Conservation (phyloP, 2,888 invertebrate species). For the Sturmia bella region DNA sequence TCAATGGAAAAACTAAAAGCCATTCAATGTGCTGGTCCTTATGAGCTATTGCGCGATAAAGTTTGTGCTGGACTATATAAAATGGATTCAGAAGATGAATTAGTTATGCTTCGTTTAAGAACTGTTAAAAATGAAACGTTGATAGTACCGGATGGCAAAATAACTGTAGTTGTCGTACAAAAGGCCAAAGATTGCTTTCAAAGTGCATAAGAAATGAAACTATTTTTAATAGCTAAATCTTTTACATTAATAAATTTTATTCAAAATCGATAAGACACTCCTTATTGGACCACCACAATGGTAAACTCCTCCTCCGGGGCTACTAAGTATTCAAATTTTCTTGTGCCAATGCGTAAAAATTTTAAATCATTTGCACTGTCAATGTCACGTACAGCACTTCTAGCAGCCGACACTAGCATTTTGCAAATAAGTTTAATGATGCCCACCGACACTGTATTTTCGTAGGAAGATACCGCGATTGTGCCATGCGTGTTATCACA, state of each 20-base stretch:
- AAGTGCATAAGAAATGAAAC: conserved; percentile 19
- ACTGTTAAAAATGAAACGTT: conserved; percentile 78
- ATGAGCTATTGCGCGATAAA: conserved; percentile 78
- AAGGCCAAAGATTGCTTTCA: conserved; percentile 74
- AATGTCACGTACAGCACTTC: conserved; percentile 78
- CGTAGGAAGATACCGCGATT: conserved; percentile 76
- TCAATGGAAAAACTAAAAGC: conserved; percentile 76
- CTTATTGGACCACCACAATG: conserved; percentile 77
- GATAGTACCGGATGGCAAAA: conserved; percentile 78
- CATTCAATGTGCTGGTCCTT: conserved; percentile 78
- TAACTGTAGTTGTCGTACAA: conserved; percentile 79
- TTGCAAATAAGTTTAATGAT: conserved; percentile 76
- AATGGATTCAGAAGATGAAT: conserved; percentile 75
- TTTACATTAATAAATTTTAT: conserved; percentile 18
- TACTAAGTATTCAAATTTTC: conserved; percentile 78
- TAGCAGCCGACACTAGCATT: conserved; percentile 73
- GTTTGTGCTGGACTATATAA: conserved; percentile 76
- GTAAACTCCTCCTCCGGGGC: conserved; percentile 79
- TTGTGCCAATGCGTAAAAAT: conserved; percentile 78
- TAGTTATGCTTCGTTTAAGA: conserved; percentile 77
- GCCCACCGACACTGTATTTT: conserved; percentile 77
- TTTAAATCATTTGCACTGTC: conserved; percentile 77
- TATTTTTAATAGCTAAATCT: conserved; percentile 12
- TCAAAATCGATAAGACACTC: conserved; percentile 45
- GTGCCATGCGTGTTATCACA: conserved; percentile 75